Evolutionary conservation across 1,140 invertebrate genomes (phyloP), one percentile per base, ranked within the genome.

Genomic region (silkworm (Bombyx mori)): DNA sequence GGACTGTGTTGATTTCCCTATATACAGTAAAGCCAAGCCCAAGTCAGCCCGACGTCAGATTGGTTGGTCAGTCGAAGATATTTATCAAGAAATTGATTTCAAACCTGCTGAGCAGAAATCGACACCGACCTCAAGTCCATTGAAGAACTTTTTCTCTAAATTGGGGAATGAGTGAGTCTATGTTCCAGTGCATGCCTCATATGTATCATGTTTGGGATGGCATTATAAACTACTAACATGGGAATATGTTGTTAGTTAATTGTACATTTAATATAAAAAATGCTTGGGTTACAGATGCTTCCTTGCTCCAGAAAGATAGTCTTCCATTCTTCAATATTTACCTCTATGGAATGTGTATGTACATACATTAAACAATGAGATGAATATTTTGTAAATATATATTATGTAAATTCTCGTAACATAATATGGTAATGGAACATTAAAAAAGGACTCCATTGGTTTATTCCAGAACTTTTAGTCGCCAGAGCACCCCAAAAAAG

Each of bases 51-150:
- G 84, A 7, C 73, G 83, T 7, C 82, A 86, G 66, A 87, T 87
- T 56, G 84, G 80, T 75, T 87, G 84, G 84, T 87, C 84, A 57
- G 70, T 83, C 68, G 84, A 86, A 67, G 82, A 87, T 64, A 85
- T 87, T 59, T 87, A 87, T 62, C 84, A 87, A 69, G 84, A 87
- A 63, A 87, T 85, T 69, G 80, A 83, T 54, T 85, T 77, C 56
- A 79, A 74, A 67, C 79, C 74, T 64, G 56, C 79, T 56, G 80
- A 87, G 56, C 71, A 75, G 6, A 79, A 81, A 65, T 65, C 76
- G 56, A 78, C 77, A 44, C 72, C 77, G 35, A 79, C 75, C 22
- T 73, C 82, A 35, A 85, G 83, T 69, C 82, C 82, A 10, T 64
- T 83, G 65, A 86, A 83, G 73, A 78, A 75, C 63, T 81, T 85